Evolutionary conservation across 1,140 invertebrate species (phyloP), one percentile per base, ranked within the genome.

Genomic region (Dermatophagoides farinae): DNA sequence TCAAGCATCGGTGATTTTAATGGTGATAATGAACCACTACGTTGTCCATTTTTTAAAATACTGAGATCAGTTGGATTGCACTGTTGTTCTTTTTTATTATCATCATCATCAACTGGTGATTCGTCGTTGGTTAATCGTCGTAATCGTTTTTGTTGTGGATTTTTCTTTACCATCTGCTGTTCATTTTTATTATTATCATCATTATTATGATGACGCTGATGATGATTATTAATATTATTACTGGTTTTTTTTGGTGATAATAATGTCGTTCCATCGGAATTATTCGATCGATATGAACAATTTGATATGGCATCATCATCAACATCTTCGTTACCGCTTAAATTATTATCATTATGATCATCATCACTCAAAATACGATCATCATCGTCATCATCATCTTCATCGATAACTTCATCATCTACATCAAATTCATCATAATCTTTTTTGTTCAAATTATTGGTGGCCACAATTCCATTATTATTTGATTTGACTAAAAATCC

Each of bases 1-100:
- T 47, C 46, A 47, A 23, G 18, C n/a, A 47, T 8, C 22, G 18
- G 46, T 47, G 18, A 52, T 25, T 55, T 55, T 55, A 14, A 16
- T 43, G 41, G 12, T 11, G 47, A n/a, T n/a, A n/a, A n/a, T n/a
- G n/a, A n/a, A n/a, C n/a, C n/a, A n/a, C n/a, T n/a, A 50, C 6
- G 47, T 25, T 23, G 47, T 22, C 47, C 43, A 44, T 16, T 20
- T 44, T 44, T 44, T 20, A 50, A 5, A 14, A 55, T 14, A 14
- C 53, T 55, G 53, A 55, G 53, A 55, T 55, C 53, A 23, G 53
- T 55, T 14, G 53, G 14, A 55, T 39, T 55, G 53, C 53, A 55
- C 38, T 44, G 18, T 20, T 55, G 6, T 11, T 25, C 11, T 31
- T 14, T 14, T 1, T 55, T 23, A n/a, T 55, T 23, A 47, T 47